Base-by-base conservation (phyloP, 2,888 invertebrate species). In the Trachelus tabidus region DNA sequence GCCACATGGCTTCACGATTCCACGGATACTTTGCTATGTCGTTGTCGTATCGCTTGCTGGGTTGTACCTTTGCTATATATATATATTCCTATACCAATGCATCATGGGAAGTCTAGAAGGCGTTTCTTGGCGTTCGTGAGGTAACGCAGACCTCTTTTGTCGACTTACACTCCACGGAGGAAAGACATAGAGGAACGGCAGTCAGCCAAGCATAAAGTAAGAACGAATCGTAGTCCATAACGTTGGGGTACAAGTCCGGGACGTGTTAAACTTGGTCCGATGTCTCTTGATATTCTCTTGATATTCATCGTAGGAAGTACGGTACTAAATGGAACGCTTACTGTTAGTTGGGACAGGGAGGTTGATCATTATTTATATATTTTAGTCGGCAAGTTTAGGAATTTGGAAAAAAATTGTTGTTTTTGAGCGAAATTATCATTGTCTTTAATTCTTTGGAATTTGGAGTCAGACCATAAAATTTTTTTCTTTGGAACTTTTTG, bases 181-280 rank as follows among this genome's bases (percentile, higher is more conserved):
- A 86, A 85, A 84, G 83, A 80, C 81, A 84, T 79, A 83, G 81
- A 79, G 79, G 69, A 68, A 73, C 37, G 33, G 73, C 69, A 82
- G 81, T 79, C 90, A 88, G 87, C 89, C 86, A 85, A 89, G 87
- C 91, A 82, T 89, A 85, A 90, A 90, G 85, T 86, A 87, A 88
- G 85, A 83, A 87, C 86, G 85, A 89, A 88, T 89, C 87, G 85
- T 87, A 88, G 87, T 87, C 87, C 83, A 83, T 86, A 85, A 86
- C 87, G 84, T 85, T 82, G 84, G 84, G 81, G 81, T 80, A 84
- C 84, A 80, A 83, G 80, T 83, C 83, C 86, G 84, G 80, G 83
- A 85, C 83, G 80, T 82, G 81, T 56, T 56, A 23, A 15, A 9
- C 23, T 23, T 23, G 9, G 23, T 56, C 56, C 56, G 56, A 56